Base-by-base conservation (phyloP, 2,113 vertebrate genomes). In the Gambusia holbrooki region DNA sequence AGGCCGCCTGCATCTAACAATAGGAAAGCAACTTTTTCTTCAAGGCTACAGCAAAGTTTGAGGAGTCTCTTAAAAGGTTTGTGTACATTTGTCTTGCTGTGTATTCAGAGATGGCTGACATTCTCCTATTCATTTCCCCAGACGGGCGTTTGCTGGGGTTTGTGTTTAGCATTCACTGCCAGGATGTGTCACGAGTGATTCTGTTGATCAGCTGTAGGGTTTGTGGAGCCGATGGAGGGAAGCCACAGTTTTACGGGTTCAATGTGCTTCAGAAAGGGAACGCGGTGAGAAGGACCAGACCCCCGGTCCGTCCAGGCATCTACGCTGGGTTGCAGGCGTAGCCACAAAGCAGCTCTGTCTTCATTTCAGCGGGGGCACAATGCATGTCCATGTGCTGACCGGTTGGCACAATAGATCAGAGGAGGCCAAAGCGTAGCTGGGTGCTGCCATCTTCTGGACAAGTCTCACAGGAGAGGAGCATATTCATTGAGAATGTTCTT, bases 381-480 rank as follows among this genome's bases (percentile, higher is more conserved):
- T 68, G 76, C 2, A 9, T 17, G 54, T 83, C 69, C 69, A 28
- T 14, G 74, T 71, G 61, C 63, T 73, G 29, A 69, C 35, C 17
- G 28, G 25, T 63, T 83, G 76, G 84, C 83, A 84, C 71, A 67
- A 45, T 15, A 22, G 79, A 80, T 65, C 77, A 80, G 80, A 73
- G 58, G 66, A 76, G 74, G 82, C 82, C 74, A 72, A 89, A 91
- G 62, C 68, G 54, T 87, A 94, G 93, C 91, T 86, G 84, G 69
- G 93, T 94, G 93, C 92, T 91, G 92, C 93, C 94, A 95, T 94
- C 94, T 95, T 84, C 90, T 95, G 94, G 93, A 64, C 83, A 15
- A 45, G 66, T 62, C 32, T 70, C 69, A 79, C 72, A 75, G 12
- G 27, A 76, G 48, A 73, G 10, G 7, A 12, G 51, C 28, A 67